Base-by-base conservation (phyloP, 1,140 invertebrate genomes). In the Brachionus rotundiformis region DNA sequence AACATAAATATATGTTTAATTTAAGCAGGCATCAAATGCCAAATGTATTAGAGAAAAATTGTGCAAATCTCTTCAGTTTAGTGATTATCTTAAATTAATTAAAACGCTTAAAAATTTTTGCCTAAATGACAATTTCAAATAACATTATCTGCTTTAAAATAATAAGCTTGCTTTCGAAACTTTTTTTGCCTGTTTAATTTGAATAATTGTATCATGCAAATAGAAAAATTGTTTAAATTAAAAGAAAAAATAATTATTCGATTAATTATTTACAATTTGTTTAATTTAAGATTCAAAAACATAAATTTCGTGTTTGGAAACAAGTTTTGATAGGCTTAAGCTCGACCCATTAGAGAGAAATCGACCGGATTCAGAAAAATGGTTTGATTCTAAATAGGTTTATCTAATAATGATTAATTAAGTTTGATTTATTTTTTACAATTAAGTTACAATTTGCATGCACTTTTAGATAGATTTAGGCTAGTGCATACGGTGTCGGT, bases 381-480 rank as follows among this genome's bases (percentile, higher is more conserved):
- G 47, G 47, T 16, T 54, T 54, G 10, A 6, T 54, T 8, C 19
- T 54, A 19, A 54, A 54, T 54, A 54, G 47, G 47, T 54, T 54
- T 54, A 54, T 54, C 47, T 54, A 54, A 54, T 54, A 54, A 54
- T 54, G 47, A 54, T 54, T 54, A 54, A 54, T 54, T 54, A 54
- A 54, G 47, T 19, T 54, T 54, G 16, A 19, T 54, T 54, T 54
- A 19, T 54, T 54, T 54, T 19, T 7, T 54, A 23, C 29, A 63
- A 27, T n/a, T 33, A 23, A 33, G 25, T 29, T 63, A 33, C 61
- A 63, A 63, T 63, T 63, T 54, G 47, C 47, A 54, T 16, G 47
- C 61, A 63, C 61, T 63, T 63, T 63, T 29, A 63, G 25, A 63
- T 63, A 63, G n/a, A 63, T 29, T 29, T 63, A 63, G 29, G 61